Evolutionary conservation across 2,113 vertebrate species (phyloP).

Genomic region (Gasterosteus nipponicus): DNA sequence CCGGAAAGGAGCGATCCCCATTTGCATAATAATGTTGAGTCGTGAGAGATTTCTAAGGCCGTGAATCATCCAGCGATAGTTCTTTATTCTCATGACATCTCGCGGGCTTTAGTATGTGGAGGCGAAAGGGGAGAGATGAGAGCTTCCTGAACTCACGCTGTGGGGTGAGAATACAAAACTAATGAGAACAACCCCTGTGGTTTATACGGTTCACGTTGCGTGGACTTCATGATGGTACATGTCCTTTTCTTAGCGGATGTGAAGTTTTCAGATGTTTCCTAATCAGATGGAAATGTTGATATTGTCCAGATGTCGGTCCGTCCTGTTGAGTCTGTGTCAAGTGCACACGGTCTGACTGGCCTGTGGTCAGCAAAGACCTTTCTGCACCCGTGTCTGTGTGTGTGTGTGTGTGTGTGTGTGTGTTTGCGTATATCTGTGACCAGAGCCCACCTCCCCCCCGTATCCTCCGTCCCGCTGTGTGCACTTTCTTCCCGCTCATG

Average conservation of each 20-base stretch:
- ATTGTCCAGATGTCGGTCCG: slow-evolving; percentile 55
- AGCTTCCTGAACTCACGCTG: slow-evolving; percentile 1
- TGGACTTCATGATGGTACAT: background rate
- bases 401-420: slow-evolving; percentile 27
- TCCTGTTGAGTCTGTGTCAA: slow-evolving; percentile 49
- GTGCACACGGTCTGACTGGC: slow-evolving; percentile 56
- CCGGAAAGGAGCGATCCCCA: slow-evolving; percentile 14
- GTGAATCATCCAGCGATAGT: slow-evolving; percentile 51
- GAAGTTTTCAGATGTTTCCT: slow-evolving; percentile 24
- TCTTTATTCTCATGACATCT: slow-evolving; percentile 29
- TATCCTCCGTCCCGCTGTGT: slow-evolving; percentile 58
- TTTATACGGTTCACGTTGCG: slow-evolving; percentile 9
- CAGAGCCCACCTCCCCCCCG: slow-evolving; percentile 43
- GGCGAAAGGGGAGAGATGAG: slow-evolving; percentile 1
- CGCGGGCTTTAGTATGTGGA: slow-evolving; percentile 13
- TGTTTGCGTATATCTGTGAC: background rate
- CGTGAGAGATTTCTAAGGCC: slow-evolving; percentile 41
- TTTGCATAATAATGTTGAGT: slow-evolving; percentile 61
- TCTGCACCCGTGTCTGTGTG: slow-evolving; percentile 55
- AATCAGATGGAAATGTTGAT: slow-evolving; percentile 40
- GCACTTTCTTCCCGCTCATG: slow-evolving; percentile 67
- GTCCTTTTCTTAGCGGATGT: slow-evolving; percentile 23
- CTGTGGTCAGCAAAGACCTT: slow-evolving; percentile 72
- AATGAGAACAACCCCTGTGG: background rate
- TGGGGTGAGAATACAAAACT: background rate